Evolutionary conservation across 2,113 vertebrate genomes (phyloP).

Genomic region (Phaetusa simplex): DNA sequence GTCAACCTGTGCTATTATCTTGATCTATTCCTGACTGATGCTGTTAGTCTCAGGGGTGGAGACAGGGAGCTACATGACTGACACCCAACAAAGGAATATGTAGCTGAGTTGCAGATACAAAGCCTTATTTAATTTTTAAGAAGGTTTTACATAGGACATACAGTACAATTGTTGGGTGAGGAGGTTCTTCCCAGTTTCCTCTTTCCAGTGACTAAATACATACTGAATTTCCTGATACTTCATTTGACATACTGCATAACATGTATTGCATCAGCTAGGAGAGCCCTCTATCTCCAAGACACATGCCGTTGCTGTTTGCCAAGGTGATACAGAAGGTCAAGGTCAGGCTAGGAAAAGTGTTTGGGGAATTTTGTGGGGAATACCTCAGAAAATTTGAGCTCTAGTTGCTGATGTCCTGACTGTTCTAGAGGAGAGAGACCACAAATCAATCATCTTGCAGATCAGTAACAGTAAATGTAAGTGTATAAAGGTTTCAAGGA

Average conservation of each 20-base stretch:
- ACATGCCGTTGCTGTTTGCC: not conserved
- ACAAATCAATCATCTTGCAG: constrained; percentile 78
- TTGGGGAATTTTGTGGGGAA: constrained; percentile 61
- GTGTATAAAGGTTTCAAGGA: constrained; percentile 71
- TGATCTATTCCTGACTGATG: not conserved
- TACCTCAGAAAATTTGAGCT: constrained; percentile 74
- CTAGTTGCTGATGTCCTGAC: constrained; percentile 74
- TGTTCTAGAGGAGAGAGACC: constrained; percentile 75
- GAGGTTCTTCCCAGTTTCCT: not conserved
- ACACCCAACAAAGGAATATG: not conserved
- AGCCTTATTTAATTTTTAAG: not conserved
- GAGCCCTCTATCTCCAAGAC: not conserved
- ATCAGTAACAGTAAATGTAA: constrained; percentile 68
- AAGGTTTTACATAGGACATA: not conserved
- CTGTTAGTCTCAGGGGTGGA: not conserved
- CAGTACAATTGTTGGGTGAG: not conserved
- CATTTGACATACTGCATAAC: not conserved
- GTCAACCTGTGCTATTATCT: not conserved
- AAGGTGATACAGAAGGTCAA: constrained; percentile 68
- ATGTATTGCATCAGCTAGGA: not conserved
- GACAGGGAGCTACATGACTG: not conserved
- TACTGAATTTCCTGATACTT: not conserved
- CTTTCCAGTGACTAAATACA: not conserved
- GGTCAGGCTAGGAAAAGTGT: constrained; percentile 66
- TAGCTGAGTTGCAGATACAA: not conserved